These are phyloP conservation scores for Hirundo rustica DNA, from an alignment of 2,797 vertebrate species.

Conservation along the genomic window DNA sequence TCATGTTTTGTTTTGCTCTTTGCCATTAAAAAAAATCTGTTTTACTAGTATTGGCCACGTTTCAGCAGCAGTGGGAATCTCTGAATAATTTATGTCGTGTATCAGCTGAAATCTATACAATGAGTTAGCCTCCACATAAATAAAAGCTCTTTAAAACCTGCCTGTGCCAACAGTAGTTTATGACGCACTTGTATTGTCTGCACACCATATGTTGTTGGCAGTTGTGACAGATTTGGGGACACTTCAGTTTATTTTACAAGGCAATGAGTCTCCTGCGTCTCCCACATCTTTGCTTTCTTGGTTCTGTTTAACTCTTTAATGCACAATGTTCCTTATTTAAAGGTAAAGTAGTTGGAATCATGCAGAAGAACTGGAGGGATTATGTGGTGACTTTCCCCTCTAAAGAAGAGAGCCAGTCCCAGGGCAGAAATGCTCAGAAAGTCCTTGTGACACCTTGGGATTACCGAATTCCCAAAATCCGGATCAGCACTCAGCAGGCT, in stretches of 20 bases:
- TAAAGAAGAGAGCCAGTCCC: conserved; percentile 85
- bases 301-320: background rate
- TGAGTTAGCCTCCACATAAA: background rate
- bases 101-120: background rate
- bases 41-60: background rate
- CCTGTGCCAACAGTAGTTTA: background rate
- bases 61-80: background rate
- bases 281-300: background rate
- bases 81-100: background rate
- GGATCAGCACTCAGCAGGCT: conserved; percentile 93
- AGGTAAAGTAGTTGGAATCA: conserved; percentile 92
- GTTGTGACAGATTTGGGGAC: background rate
- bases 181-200: background rate
- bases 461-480: conserved; percentile 91
- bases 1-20: background rate
- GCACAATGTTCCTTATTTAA: conserved; percentile 21
- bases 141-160: conserved; percentile 18
- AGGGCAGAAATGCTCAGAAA: conserved; percentile 87
- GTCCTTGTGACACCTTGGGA: conserved; percentile 93
- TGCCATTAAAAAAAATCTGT: background rate
- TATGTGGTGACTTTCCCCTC: conserved; percentile 93
- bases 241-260: background rate
- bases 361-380: conserved; percentile 96
- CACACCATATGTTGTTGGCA: background rate
- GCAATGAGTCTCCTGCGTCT: background rate